Base-by-base conservation (phyloP, 2,113 vertebrate species). In the Agapornis roseicollis region DNA sequence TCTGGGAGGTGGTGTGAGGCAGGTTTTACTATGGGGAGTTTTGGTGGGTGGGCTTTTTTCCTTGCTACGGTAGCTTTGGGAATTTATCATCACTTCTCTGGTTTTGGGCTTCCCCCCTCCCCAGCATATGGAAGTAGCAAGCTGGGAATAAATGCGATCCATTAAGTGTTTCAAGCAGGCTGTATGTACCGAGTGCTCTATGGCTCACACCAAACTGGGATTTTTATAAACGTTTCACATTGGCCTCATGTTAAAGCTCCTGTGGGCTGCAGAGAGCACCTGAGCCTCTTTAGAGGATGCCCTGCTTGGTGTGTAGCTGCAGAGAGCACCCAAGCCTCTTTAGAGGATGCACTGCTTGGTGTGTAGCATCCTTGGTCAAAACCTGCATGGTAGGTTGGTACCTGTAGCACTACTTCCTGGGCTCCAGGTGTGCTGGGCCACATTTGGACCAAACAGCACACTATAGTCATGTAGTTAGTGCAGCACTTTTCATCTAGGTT, bases 111-210 rank as follows among this genome's bases (percentile, higher is more conserved):
- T 5, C 2, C 29, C 15, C 55, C 1, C 29, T 13, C 55, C 5
- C 42, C 47, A 47, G 84, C 88, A 80, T 91, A 93, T 73, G 68
- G 92, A 78, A 91, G 29, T 28, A 81, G 72, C 82, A 52, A 42
- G 44, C 71, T 56, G 71, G 70, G 91, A 61, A 85, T 78, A 65
- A 80, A 80, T 33, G 78, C 1, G 44, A 66, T 64, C 64, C 6
- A 46, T 96, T 94, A 96, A 83, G 90, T 13, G 1, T 58, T 97
- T 93, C 88, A 47, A 80, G 88, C 80, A 90, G 91, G 35, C 90
- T 83, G 73, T 12, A 9, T 1, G 0, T 29, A 9, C 70, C 0
- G 0, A 3, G 71, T 17, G 39, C 86, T 81, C 60, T 44, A 7
- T 0, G 17, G 89, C 85, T 94, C 0, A 0, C 7, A 9, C 74